phyloP scores from a whole-genome alignment of 2,888 invertebrate species.

The Eurois occulta region DNA sequence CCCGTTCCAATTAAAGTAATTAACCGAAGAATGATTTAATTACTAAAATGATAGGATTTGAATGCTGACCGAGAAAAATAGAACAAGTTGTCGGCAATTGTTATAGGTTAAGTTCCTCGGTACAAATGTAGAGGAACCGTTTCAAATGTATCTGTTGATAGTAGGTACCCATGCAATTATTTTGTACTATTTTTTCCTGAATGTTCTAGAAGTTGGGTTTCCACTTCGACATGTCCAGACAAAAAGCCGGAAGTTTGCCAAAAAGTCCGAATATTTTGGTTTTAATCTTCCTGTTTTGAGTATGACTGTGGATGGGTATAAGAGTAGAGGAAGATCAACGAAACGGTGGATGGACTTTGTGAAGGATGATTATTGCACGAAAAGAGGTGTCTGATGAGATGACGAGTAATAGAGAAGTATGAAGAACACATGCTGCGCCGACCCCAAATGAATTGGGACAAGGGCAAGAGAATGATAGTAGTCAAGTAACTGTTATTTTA shows the following conservation, averaged over 20 bases:
- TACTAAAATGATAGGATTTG: neutral
- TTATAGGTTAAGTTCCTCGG: neutral
- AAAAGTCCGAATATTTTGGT: neutral
- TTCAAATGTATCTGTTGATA: neutral
- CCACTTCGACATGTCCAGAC: neutral
- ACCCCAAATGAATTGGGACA: too few relatives aligned
- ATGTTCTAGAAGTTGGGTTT: neutral
- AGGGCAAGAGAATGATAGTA: too few relatives aligned
- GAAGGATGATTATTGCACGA: too few relatives aligned
- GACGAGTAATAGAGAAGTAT: too few relatives aligned
- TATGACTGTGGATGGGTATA: too few relatives aligned
- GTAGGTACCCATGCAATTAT: neutral
- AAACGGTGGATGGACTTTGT: too few relatives aligned
- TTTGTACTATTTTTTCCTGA: neutral
- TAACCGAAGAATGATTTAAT: slow-evolving; percentile 1
- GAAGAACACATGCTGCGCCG: too few relatives aligned
- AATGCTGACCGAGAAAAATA: neutral
- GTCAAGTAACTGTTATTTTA: neutral
- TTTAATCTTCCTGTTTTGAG: neutral
- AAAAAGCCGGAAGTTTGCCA: neutral
- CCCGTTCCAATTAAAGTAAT: neutral
- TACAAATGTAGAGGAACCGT: slow-evolving; percentile 17
- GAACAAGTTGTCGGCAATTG: neutral
- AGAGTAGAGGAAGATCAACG: too few relatives aligned
- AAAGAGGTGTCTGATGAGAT: too few relatives aligned